Conservation (phyloP, 2,797 vertebrate genomes). For the Antrozous pallidus region DNA sequence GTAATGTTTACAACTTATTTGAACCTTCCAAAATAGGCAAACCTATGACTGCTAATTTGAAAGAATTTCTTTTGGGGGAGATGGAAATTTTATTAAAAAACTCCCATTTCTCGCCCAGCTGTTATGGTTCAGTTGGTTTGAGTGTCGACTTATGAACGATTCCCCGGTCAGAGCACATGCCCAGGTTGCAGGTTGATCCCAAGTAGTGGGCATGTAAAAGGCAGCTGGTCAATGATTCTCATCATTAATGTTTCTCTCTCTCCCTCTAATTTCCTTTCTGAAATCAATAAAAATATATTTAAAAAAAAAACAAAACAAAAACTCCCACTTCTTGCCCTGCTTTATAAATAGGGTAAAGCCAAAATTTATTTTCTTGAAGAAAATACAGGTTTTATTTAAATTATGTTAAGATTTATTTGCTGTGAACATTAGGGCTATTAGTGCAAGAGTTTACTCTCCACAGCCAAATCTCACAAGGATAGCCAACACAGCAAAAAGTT, state of each 20-base stretch:
- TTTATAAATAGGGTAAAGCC: slow-evolving; percentile 14
- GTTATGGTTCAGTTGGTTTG: no score
- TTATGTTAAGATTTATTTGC: slow-evolving; percentile 10
- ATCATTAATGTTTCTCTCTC: no score
- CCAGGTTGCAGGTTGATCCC: no score
- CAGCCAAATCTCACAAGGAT: not conserved
- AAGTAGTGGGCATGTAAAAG: no score
- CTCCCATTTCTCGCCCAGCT: not conserved
- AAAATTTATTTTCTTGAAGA: slow-evolving; percentile 5
- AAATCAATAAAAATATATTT: no score
- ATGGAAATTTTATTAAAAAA: not conserved
- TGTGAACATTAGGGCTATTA: not conserved
- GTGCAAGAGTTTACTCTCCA: not conserved
- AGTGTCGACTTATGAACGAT: no score
- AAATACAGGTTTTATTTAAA: not conserved
- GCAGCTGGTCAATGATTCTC: no score
- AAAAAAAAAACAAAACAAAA: no score
- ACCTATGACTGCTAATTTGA: not conserved
- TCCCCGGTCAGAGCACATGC: no score
- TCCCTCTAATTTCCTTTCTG: no score
- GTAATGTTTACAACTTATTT: not conserved
- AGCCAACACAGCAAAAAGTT: not conserved
- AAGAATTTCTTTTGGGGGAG: not conserved
- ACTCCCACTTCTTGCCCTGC: not conserved
- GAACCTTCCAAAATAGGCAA: not conserved